Evolutionary conservation across 2,888 invertebrate genomes (phyloP), one percentile per base, ranked within the genome.

Genomic region (Nebria salina): DNA sequence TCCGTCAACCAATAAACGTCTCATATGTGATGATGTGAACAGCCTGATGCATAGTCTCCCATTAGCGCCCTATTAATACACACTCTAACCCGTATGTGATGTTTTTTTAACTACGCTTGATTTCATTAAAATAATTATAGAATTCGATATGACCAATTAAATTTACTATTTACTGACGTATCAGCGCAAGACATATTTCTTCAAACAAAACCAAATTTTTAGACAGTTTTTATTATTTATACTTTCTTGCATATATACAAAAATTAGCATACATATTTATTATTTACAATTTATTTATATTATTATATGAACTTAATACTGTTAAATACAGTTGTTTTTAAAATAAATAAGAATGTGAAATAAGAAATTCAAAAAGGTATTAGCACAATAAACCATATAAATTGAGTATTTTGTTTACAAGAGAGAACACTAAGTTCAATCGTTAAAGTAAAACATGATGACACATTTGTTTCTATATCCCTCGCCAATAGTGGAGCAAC

Each of bases 1-100:
- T 75, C 75, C 75, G 75, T 75, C 75, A 75, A 41, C 34, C 26
- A 70, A 25, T 20, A 70, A 54, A 54, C 13, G 54, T 54, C 54
- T 54, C 54, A 54, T 54, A 13, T 54, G 54, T 54, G 54, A 54
- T 54, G 54, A 54, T 54, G 54, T 54, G 54, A 54, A 54, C 54
- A 13, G 54, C 70, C 70, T 8, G 13, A 20, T 66, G 9, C 15
- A n/a, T n/a, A 66, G 11, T 25, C 54, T 66, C 66, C 70, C 70
- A 25, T 70, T 15, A 25, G 20, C 70, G 26, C 25, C 70, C 25
- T 15, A 70, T 15, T 25, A 11, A 34, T 70, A 70, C 25, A 25
- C 70, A 20, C 70, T 70, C 13, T 70, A 70, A 54, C 54, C 54
- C 54, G 54, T 54, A 54, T 54, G 54, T 54, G 8, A 11, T 8